Evolutionary conservation across 2,888 invertebrate species (phyloP), one percentile per base, ranked within the genome.

Genomic region (Sicus ferrugineus): DNA sequence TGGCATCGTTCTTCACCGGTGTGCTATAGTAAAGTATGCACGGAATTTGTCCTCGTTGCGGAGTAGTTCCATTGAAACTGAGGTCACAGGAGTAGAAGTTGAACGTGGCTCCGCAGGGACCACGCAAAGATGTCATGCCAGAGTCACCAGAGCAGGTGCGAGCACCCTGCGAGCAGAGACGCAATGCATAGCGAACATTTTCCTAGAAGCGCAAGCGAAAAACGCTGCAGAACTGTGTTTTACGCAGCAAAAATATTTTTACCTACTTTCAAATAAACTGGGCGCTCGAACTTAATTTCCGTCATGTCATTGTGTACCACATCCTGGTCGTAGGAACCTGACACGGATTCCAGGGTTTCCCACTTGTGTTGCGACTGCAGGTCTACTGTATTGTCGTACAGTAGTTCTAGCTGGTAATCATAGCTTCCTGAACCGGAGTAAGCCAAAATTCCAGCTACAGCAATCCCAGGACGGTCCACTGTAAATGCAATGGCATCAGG

Each of bases 401-500:
- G 86, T 23, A 98, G 84, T 84, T 98, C 97, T 69, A 97, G 84
- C 79, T 96, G 95, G 85, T 96, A 98, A 80, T 95, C 95, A 81
- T 95, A 96, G 77, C 89, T 91, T 1, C 95, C 95, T 2, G 92
- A 90, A 0, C 97, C 97, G 0, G 94, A 94, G 83, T 95, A 98
- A 34, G 97, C 91, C 77, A 93, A 93, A 3, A 93, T 93, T 0
- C 98, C 98, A 31, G 93, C 93, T 50, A 98, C 89, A 28, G 93
- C 91, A 59, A 98, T 91, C 2, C 97, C 97, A 0, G 93, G 88
- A 23, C 93, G 89, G 86, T 98, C 97, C 11, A 98, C 97, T 42
- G 93, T 92, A 81, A 98, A 96, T 79, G 95, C 95, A 78, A 99
- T 93, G 0, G 97, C 97, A 86, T 99, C 98, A 0, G 97, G 96